A percentile compares a stretch with the other conserved stretches of the same genome.
phyloP scores from a whole-genome alignment of 2,888 invertebrate genomes.

The Drosophila kanekoi region DNA sequence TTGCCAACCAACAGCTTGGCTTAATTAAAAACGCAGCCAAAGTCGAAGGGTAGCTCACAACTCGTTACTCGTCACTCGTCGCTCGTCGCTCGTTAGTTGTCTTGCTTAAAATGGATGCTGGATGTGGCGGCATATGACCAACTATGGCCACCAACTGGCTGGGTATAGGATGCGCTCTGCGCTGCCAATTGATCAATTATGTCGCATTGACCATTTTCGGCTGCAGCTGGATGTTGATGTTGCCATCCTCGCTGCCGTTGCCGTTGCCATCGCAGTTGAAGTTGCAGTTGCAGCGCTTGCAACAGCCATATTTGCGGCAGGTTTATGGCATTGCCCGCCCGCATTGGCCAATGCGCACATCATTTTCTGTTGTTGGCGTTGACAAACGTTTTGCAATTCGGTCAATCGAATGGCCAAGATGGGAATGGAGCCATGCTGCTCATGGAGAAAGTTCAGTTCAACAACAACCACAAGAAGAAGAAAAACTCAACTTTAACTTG shows the following conservation, averaged over 20 bases:
- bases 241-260: slow-evolving; percentile 17
- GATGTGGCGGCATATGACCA: slow-evolving; percentile 30
- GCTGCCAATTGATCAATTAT: slow-evolving; percentile 70
- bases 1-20: slow-evolving; percentile 38
- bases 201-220: slow-evolving; percentile 60
- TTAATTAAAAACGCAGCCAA: slow-evolving; percentile 64
- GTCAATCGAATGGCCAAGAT: slow-evolving; percentile 66
- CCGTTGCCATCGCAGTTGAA: neutral
- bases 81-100: slow-evolving; percentile 23
- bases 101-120: slow-evolving; percentile 35
- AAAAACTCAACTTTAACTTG: slow-evolving; percentile 21
- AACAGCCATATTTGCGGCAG: slow-evolving; percentile 51
- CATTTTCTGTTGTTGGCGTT: slow-evolving; percentile 58
- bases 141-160: slow-evolving; percentile 50
- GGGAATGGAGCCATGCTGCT: slow-evolving; percentile 24
- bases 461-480: slow-evolving; percentile 10
- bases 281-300: slow-evolving; percentile 30
- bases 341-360: slow-evolving; percentile 62
- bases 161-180: slow-evolving; percentile 46
- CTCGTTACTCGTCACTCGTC: slow-evolving; percentile 25
- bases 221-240: slow-evolving; percentile 28
- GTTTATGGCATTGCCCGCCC: slow-evolving; percentile 59
- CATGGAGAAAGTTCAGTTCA: slow-evolving; percentile 63
- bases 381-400: slow-evolving; percentile 70
- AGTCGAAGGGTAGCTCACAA: slow-evolving; percentile 39